Base-by-base conservation (phyloP, 2,113 vertebrate species). In the Hippocampus mohnikei region DNA sequence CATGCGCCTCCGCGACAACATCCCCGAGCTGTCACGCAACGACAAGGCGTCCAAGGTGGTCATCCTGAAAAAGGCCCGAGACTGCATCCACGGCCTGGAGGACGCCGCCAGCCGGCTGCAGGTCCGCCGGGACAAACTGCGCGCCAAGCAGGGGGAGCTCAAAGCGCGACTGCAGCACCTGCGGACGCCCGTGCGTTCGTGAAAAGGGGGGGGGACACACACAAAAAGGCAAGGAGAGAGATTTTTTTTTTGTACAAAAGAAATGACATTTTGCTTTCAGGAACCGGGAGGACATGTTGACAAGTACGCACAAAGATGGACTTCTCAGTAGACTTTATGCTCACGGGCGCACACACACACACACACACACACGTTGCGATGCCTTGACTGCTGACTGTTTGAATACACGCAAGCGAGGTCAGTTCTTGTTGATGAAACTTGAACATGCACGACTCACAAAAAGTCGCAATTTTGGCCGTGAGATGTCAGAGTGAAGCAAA, bases 1-100 rank as follows among this genome's bases (percentile, higher is more conserved):
- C 68, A 53, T 91, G 67, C 85, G 81, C 0, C 89, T 94, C 25
- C 89, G 93, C 0, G 91, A 94, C 80, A 85, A 91, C 21, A 91
- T 94, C 42, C 93, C 93, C 0, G 93, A 94, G 72, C 85, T 94
- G 68, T 91, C 89, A 12, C 83, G 85, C 75, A 93, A 94, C 10
- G 90, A 93, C 86, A 93, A 93, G 67, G 93, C 93, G 1, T 93
- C 93, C 64, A 94, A 94, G 73, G 93, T 94, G 56, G 88, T 93
- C 56, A 94, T 94, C 70, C 84, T 94, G 71, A 93, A 92, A 81
- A 92, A 91, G 63, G 93, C 93, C 0, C 70, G 88, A 3, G 93
- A 94, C 66, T 88, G 89, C 77, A 92, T 93, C 82, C 85, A 85
- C 10, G 58, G 79, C 69, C 81, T 94, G 81, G 91, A 93, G 80